Percentiles rank a stretch among this genome's conserved stretches.
Conservation (phyloP, 2,113 vertebrate species). For the Zapus hudsonius region DNA sequence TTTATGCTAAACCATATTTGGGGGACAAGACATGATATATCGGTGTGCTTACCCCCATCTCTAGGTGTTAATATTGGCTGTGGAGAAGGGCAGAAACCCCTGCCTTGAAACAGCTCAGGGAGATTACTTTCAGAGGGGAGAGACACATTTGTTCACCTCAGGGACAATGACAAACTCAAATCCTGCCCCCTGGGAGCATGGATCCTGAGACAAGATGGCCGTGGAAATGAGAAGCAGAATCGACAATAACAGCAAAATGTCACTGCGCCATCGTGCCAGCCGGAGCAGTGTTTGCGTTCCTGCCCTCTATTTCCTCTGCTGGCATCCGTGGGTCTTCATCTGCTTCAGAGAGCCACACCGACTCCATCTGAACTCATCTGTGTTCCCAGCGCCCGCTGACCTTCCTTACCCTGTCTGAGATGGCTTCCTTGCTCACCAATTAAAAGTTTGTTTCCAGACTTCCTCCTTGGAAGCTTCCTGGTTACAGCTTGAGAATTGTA, state of each 20-base stretch:
- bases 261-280: rapidly evolving
- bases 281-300: background rate
- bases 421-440: background rate
- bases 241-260: slow-evolving; percentile 8
- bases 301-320: slow-evolving; percentile 30
- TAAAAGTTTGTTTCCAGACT: background rate
- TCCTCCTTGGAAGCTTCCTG: background rate
- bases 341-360: background rate
- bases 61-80: rapidly evolving
- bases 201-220: slow-evolving; percentile 4
- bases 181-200: background rate
- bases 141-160: background rate
- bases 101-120: background rate
- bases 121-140: slow-evolving; percentile 30
- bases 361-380: background rate
- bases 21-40: background rate
- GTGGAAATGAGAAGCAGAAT: background rate
- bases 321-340: background rate
- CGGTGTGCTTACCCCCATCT: background rate
- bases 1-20: background rate
- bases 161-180: background rate
- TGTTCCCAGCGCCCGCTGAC: background rate
- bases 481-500: background rate
- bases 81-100: background rate
- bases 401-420: background rate